Base-by-base conservation (phyloP, 2,113 vertebrate genomes). In the Oryzias javanicus region DNA sequence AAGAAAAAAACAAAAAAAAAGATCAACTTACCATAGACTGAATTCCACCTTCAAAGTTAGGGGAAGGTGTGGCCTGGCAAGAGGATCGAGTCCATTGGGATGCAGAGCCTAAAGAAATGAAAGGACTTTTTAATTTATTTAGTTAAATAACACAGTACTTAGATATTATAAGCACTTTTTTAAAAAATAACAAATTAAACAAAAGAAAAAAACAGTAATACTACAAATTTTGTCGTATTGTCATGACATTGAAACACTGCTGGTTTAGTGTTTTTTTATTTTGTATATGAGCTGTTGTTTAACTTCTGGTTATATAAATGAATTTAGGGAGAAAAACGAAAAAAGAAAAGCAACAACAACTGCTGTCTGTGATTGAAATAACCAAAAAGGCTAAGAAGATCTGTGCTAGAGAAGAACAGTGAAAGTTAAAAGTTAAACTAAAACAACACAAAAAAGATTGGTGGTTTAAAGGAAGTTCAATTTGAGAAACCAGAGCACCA, bases 71-170 rank as follows among this genome's bases (percentile, higher is more conserved):
- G 79, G 93, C 91, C 19, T 95, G 93, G 59, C 91, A 93, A n/a
- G 93, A 92, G 0, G 93, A 89, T 50, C 94, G 92, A 4, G 94
- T 89, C 97, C 97, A 99, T 88, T 98, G 97, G 3, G 95, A 94
- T 5, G 93, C 93, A 85, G 94, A 93, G 88, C 88, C 86, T 91
- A 71, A 42, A 56, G 13, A 70, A 56, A 55, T 14, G 17, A 54
- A 24, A 51, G 15, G 24, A 51, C 10, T 35, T 35, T 35, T 35
- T 35, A 12, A 35, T 12, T 35, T 12, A 12, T 12, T 12, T 35
- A 35, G 8, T 35, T 10, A 35, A 35, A 35, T 12, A 12, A 35
- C 8, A 35, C 35, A 35, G 8, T 10, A 35, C 35, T 29, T 29
- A 12, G 35, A 35, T 3, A 10, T 12, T 35, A 10, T 35, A 12